These are phyloP conservation scores for Poecilia gillii DNA, from an alignment of 2,797 vertebrate species.

Conservation along the genomic window DNA sequence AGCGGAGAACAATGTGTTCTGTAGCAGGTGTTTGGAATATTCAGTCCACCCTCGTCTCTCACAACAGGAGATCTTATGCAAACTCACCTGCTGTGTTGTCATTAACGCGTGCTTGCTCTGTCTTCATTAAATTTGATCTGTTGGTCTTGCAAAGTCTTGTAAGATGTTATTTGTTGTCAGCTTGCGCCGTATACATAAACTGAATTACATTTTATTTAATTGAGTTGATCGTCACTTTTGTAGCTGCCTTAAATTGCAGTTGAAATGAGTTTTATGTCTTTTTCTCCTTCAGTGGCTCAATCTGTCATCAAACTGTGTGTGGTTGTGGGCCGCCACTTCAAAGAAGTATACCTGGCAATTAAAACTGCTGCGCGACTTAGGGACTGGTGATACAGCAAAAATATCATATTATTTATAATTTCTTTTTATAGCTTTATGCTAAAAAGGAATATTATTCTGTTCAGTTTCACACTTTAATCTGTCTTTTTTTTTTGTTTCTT, in stretches of 20 bases:
- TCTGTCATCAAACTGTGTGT: background rate
- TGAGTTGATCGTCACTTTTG: background rate
- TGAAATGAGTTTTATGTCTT: background rate
- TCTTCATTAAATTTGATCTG: background rate
- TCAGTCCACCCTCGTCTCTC: background rate
- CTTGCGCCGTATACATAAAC: background rate
- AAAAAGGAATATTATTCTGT: too few species aligned
- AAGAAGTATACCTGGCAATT: background rate
- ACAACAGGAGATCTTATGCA: background rate
- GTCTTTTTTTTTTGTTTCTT: background rate
- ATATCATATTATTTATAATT: background rate
- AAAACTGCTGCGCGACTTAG: background rate
- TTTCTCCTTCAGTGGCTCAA: background rate
- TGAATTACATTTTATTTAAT: background rate
- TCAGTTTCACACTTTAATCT: background rate
- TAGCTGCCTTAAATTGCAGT: background rate
- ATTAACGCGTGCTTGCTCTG: background rate
- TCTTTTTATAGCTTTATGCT: background rate
- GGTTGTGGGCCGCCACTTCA: background rate
- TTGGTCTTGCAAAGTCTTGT: background rate
- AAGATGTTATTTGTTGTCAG: background rate
- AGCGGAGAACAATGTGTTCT: background rate
- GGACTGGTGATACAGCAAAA: background rate
- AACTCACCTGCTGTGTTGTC: background rate
- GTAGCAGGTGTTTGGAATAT: background rate